Conservation (phyloP, 1,140 invertebrate species). For the Pogonomyrmex barbatus region DNA sequence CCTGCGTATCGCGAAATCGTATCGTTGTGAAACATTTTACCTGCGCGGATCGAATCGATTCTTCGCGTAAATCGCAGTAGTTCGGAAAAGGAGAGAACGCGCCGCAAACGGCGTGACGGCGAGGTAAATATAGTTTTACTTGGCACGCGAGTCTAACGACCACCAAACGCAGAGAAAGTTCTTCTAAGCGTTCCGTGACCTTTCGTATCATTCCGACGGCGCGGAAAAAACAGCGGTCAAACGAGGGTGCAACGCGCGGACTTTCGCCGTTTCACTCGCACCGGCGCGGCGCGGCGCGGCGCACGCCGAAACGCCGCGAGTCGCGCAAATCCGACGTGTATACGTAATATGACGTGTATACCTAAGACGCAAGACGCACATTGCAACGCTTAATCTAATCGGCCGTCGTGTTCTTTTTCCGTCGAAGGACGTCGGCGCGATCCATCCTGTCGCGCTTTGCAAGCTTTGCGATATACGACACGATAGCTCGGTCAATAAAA, state of each 20-base stretch:
- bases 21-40: constrained; percentile 22
- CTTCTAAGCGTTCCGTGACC: constrained; percentile 65
- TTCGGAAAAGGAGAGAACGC: constrained; percentile 52
- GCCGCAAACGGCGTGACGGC: constrained; percentile 16
- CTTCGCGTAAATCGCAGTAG: constrained; percentile 28
- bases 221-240: constrained; percentile 56
- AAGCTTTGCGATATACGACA: not conserved
- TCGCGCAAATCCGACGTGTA: constrained; percentile 20
- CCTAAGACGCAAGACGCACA: not conserved
- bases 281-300: constrained; percentile 13
- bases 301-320: constrained; percentile 7
- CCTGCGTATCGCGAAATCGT: constrained; percentile 8
- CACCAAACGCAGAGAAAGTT: constrained; percentile 65
- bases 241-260: constrained; percentile 50
- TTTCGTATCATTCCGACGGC: constrained; percentile 61
- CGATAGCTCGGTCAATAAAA: not conserved
- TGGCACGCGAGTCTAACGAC: constrained; percentile 62
- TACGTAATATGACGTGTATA: not conserved
- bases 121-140: constrained; percentile 60
- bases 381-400: constrained; percentile 56
- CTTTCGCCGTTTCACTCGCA: constrained; percentile 64
- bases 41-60: constrained; percentile 47
- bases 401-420: constrained; percentile 25
- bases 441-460: constrained; percentile 24
- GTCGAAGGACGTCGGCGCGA: constrained; percentile 45